Evolutionary conservation across 2,797 vertebrate genomes (phyloP), one percentile per base, ranked within the genome.

Genomic region (Pelodytes ibericus): DNA sequence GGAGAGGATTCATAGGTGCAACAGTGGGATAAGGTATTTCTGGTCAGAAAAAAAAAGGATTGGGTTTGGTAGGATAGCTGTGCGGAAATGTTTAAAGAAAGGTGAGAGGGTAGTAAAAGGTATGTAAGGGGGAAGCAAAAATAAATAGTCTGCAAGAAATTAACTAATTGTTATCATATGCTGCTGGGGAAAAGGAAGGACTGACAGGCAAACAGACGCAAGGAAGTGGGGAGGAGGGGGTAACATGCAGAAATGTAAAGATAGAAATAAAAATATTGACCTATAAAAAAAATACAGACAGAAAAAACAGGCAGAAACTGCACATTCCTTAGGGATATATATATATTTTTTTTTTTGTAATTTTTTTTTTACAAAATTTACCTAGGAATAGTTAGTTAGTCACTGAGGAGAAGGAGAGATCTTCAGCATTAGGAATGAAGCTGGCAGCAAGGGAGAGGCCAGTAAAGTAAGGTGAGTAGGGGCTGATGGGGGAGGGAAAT

Each of bases 131-230:
- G 26, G 53, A 22, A 59, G 24, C 63, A 30, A 47, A 65, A 44
- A 30, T 11, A 15, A 9, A 60, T 47, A 51, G 74, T 70, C 74
- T 57, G 59, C 3, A 70, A 30, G 68, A 77, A 47, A 77, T 70
- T 71, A 62, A 30, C 47, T 71, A 65, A 71, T 66, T 59, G 51
- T 36, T 64, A 65, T 58, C 41, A 62, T 49, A 31, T 29, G 92
- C 25, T 29, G 33, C n/a, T 15, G 51, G 47, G 18, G 18, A 24
- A 49, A 31, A 26, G 58, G 27, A 30, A 41, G 25, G 13, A 25
- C 27, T n/a, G 13, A 3, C 4, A 71, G 61, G 30, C 61, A 66
- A 24, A 51, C 36, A 51, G 53, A 8, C 60, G 16, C 36, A 66
- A 6, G 29, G 63, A 36, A 5, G 22, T 25, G 3, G 13, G 41